A percentile compares a stretch with the other conserved stretches of the same genome.
Conservation (phyloP, 37 sponge, comb jelly and placozoan genomes). For the Diacarnus erythraeanus region DNA sequence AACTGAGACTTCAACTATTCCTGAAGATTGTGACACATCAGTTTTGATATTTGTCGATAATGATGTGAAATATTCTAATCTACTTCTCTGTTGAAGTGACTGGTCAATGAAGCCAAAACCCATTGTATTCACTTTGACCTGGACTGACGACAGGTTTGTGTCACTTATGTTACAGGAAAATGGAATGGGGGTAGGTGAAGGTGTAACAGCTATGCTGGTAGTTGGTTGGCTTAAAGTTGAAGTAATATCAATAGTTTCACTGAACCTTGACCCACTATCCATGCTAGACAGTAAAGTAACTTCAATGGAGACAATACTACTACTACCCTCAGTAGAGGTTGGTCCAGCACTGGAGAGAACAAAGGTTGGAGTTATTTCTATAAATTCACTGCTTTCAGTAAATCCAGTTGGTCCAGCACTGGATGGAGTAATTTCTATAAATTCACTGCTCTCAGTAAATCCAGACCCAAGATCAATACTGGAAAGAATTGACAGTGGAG, state of each 20-base stretch:
- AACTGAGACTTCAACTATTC: background rate
- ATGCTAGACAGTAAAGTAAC: too few species aligned
- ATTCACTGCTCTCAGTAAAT: background rate
- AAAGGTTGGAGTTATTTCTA: too few species aligned
- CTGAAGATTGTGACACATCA: background rate
- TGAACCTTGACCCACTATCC: too few species aligned
- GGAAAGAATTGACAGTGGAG: too few species aligned
- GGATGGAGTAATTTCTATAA: background rate
- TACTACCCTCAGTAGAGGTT: too few species aligned
- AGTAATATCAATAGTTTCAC: too few species aligned
- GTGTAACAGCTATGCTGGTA: background rate
- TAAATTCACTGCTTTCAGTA: background rate
- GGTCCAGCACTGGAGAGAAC: too few species aligned
- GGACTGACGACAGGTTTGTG: background rate
- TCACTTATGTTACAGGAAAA: background rate
- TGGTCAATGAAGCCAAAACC: background rate
- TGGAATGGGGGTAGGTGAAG: background rate
- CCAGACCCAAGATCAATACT: too few species aligned
- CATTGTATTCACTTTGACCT: background rate
- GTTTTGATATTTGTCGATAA: background rate
- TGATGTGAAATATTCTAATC: background rate
- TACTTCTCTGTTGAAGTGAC: background rate
- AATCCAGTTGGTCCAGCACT: background rate
- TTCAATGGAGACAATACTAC: too few species aligned
- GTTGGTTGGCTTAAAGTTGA: too few species aligned